Evolutionary conservation across 2,888 invertebrate species (phyloP).

Genomic region (Hydraecia micacea): DNA sequence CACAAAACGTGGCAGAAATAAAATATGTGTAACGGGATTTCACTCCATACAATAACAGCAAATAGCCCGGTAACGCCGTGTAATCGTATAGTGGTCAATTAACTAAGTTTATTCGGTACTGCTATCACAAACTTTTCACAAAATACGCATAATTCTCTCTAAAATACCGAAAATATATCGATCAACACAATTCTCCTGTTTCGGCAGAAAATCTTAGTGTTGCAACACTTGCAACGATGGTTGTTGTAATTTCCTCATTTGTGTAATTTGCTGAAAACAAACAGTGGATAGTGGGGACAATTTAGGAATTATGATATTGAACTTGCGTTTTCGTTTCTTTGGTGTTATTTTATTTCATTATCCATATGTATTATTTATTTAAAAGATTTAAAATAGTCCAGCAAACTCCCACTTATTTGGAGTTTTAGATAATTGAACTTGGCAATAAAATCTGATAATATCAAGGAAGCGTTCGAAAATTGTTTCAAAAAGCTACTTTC

Average conservation of each 20-base stretch:
- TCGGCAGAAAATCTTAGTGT: conserved; percentile 49
- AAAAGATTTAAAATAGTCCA: fast-evolving
- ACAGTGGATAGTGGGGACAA: neutral
- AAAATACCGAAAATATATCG: conserved; percentile 50
- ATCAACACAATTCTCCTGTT: conserved; percentile 47
- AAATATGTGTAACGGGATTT: conserved; percentile 69
- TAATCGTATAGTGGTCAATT: neutral
- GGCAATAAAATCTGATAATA: conserved; percentile 24
- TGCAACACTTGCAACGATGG: conserved; percentile 50
- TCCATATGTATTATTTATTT: neutral
- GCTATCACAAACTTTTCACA: conserved; percentile 28
- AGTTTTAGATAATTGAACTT: neutral
- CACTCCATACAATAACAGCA: conserved; percentile 33
- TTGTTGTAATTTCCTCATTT: neutral
- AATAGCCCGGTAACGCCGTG: conserved; percentile 1
- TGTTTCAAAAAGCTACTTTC: neutral
- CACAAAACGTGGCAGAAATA: conserved; percentile 82
- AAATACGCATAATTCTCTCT: conserved; percentile 17
- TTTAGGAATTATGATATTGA: fast-evolving
- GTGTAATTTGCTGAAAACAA: neutral
- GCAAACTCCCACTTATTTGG: neutral
- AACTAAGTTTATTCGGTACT: neutral
- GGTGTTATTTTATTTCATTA: neutral
- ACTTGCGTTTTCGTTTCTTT: neutral
- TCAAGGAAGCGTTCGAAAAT: conserved; percentile 21